phyloP scores from a whole-genome alignment of 2,888 invertebrate species.

The Phytoseiulus persimilis region DNA sequence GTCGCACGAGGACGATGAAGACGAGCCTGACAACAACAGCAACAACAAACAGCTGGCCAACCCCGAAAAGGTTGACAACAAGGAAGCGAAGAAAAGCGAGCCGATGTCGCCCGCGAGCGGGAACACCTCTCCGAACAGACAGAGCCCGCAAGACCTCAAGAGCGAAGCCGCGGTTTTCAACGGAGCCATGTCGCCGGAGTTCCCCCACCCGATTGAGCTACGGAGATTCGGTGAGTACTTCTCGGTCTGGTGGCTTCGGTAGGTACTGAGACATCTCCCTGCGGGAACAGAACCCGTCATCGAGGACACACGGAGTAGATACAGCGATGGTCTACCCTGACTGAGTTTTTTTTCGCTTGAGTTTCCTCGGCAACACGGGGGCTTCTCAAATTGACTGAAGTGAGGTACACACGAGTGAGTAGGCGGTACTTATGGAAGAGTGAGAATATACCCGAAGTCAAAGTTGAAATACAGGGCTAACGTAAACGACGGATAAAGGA shows the following conservation, averaged over 20 bases:
- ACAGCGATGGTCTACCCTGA: too few relatives aligned
- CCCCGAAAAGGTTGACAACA: not conserved
- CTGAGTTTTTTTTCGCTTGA: not conserved
- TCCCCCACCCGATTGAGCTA: constrained; percentile 21
- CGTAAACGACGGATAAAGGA: not conserved
- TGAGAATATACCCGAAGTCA: not conserved
- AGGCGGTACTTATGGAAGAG: not conserved
- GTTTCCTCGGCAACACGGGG: not conserved
- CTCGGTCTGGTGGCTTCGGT: too few relatives aligned
- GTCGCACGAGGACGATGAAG: not conserved
- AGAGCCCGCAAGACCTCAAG: not conserved
- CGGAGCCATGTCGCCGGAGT: not conserved
- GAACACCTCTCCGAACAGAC: not conserved
- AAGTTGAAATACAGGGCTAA: not conserved
- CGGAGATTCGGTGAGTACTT: constrained; percentile 17
- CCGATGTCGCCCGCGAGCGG: not conserved
- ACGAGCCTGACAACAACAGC: not conserved
- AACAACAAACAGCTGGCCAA: constrained; percentile 16
- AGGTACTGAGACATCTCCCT: too few relatives aligned
- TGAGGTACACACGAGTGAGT: not conserved
- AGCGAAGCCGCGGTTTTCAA: not conserved
- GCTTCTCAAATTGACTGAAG: not conserved
- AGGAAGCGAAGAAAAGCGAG: not conserved
- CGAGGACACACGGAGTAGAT: too few relatives aligned
- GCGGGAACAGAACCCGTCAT: too few relatives aligned